These are phyloP conservation scores for Charaxes varanes DNA, from an alignment of 1,140 invertebrate genomes.

Conservation along the genomic window DNA sequence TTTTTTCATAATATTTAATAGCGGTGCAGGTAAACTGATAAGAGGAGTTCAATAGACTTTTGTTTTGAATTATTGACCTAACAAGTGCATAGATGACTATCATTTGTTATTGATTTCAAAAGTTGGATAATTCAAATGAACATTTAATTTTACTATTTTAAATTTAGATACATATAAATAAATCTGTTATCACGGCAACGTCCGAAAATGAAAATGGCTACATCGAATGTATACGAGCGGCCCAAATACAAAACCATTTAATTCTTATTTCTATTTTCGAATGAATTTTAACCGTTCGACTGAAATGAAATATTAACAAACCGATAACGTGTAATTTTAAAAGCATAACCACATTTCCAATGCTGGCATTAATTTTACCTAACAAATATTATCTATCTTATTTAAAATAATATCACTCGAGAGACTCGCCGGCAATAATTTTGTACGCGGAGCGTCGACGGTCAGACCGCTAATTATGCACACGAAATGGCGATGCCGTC, in stretches of 20 bases:
- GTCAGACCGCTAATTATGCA: conserved; percentile 16
- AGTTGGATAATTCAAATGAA: too few relatives aligned
- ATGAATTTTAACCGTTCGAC: not conserved
- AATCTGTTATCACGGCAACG: too few relatives aligned
- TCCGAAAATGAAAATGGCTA: too few relatives aligned
- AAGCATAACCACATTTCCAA: conserved; percentile 3
- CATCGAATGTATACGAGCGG: too few relatives aligned
- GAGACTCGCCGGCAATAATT: conserved; percentile 15
- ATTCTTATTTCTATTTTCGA: too few relatives aligned
- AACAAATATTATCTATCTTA: conserved; percentile 1
- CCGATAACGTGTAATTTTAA: not conserved
- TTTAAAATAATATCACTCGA: conserved; percentile 7
- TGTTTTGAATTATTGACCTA: not conserved
- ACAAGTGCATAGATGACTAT: too few relatives aligned
- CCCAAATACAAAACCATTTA: too few relatives aligned
- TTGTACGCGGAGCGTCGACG: conserved; percentile 12
- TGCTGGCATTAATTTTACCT: not conserved
- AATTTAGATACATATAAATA: too few relatives aligned
- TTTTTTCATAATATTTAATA: conserved; percentile 1
- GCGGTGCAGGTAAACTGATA: conserved; percentile 6
- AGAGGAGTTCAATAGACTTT: conserved; percentile 11
- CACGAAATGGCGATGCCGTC: conserved; percentile 8
- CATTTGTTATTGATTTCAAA: too few relatives aligned
- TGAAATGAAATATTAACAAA: not conserved
- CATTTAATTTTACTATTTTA: too few relatives aligned